Percentiles rank a stretch among this genome's conserved stretches.
Conservation (phyloP, 2,888 invertebrate genomes). For the Loripinus fragilis region DNA sequence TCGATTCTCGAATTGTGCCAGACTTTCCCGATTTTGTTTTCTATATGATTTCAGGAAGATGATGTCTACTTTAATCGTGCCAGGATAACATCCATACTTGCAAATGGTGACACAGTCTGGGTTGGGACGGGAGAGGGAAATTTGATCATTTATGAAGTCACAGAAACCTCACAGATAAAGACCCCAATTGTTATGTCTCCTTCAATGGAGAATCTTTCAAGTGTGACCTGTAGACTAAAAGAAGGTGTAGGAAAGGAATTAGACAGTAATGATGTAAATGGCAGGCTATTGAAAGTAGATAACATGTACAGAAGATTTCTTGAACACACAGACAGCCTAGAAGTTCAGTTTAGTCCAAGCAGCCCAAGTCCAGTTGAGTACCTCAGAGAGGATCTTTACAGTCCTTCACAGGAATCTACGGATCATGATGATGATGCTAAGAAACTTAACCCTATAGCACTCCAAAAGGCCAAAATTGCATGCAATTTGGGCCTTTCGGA, state of each 20-base stretch:
- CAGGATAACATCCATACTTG: slow-evolving; percentile 83
- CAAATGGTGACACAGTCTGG: slow-evolving; percentile 83
- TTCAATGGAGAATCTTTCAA: slow-evolving; percentile 60
- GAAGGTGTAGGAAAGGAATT: not conserved
- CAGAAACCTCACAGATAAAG: slow-evolving; percentile 63
- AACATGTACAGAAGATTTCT: not conserved
- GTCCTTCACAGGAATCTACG: not conserved
- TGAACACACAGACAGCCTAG: not conserved
- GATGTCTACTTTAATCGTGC: slow-evolving; percentile 81
- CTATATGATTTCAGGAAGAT: slow-evolving; percentile 80
- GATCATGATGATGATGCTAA: slow-evolving; percentile 33
- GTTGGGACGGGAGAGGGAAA: slow-evolving; percentile 85
- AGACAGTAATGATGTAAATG: not conserved
- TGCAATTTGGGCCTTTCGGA: too few relatives aligned
- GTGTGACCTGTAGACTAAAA: slow-evolving; percentile 14
- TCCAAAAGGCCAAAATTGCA: not conserved
- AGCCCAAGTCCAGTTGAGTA: not conserved
- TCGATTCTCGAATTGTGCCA: too few relatives aligned
- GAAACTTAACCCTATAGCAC: not conserved
- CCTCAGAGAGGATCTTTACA: not conserved
- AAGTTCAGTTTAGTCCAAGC: not conserved
- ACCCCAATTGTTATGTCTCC: slow-evolving; percentile 71
- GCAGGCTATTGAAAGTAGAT: not conserved
- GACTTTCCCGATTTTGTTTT: too few relatives aligned
- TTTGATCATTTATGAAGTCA: slow-evolving; percentile 81